A percentile compares a stretch with the other conserved stretches of the same genome.
Conservation (phyloP, 1,140 invertebrate genomes). For the Drosophila tristis region DNA sequence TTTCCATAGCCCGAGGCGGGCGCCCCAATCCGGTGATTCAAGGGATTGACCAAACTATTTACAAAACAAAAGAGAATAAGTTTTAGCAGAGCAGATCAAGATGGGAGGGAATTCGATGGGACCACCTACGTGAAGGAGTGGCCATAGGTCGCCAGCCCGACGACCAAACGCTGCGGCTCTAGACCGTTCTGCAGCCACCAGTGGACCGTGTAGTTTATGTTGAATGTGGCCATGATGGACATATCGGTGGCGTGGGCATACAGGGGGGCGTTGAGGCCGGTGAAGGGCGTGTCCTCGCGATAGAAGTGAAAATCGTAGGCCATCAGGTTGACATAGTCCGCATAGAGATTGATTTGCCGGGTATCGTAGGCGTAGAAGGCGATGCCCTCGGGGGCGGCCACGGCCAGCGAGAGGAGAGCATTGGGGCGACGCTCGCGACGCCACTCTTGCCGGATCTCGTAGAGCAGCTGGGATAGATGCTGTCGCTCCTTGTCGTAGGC, state of each 20-base stretch:
- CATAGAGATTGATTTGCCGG: conserved; percentile 90
- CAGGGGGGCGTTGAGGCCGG: conserved; percentile 92
- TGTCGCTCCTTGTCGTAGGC: conserved; percentile 87
- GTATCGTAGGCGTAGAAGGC: conserved; percentile 91
- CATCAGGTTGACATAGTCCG: conserved; percentile 95
- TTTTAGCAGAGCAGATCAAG: background rate
- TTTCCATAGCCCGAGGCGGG: conserved; percentile 89
- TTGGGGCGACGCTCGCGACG: conserved; percentile 85
- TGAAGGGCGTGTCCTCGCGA: conserved; percentile 90
- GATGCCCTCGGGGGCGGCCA: conserved; percentile 90
- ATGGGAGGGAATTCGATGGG: background rate
- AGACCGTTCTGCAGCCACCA: conserved; percentile 93
- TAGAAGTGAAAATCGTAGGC: conserved; percentile 95
- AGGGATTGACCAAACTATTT: conserved; percentile 88
- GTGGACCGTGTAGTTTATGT: conserved; percentile 92
- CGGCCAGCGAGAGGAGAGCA: conserved; percentile 90
- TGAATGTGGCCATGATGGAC: conserved; percentile 89
- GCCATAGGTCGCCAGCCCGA: conserved; percentile 96
- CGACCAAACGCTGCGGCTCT: conserved; percentile 91
- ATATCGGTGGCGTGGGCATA: conserved; percentile 87
- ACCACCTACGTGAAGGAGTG: conserved; percentile 89
- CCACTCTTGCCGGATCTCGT: conserved; percentile 89
- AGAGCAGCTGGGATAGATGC: conserved; percentile 89
- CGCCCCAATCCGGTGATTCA: conserved; percentile 88
- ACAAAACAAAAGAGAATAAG: background rate